A percentile compares a stretch with the other conserved stretches of the same genome.
These are phyloP conservation scores for Leptobrachium leishanense DNA, from an alignment of 2,113 vertebrate species.

Conservation along the genomic window DNA sequence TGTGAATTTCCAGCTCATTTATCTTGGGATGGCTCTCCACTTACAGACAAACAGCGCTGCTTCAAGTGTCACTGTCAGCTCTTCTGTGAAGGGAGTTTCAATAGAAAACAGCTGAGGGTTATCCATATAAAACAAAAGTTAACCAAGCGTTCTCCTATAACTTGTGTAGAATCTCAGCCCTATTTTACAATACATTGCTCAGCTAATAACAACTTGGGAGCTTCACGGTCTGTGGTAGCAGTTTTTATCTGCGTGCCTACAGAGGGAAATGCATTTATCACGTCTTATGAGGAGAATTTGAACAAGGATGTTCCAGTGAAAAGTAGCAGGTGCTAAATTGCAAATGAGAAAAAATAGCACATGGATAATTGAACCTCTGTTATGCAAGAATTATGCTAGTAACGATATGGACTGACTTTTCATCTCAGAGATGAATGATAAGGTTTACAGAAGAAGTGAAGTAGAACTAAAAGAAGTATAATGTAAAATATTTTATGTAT, in stretches of 20 bases:
- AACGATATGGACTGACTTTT: too few species aligned
- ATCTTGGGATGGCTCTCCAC: slow-evolving; percentile 22
- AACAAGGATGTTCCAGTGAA: background rate
- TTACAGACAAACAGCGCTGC: background rate
- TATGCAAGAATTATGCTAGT: too few species aligned
- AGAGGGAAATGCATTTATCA: background rate
- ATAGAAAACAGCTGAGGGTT: slow-evolving; percentile 25
- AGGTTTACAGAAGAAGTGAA: too few species aligned
- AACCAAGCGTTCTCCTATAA: slow-evolving; percentile 4
- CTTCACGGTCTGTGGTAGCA: slow-evolving; percentile 3
- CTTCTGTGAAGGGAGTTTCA: slow-evolving; percentile 6
- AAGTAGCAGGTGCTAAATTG: slow-evolving; percentile 18
- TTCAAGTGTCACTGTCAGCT: slow-evolving; percentile 5
- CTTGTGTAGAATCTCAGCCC: slow-evolving; percentile 13
- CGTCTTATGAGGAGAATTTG: slow-evolving; percentile 1
- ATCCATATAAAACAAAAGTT: slow-evolving; percentile 25
- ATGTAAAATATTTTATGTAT: too few species aligned
- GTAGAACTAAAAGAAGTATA: too few species aligned
- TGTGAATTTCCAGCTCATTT: slow-evolving; percentile 32
- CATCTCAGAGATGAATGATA: too few species aligned
- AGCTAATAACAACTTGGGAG: slow-evolving; percentile 25
- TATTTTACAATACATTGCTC: slow-evolving; percentile 33
- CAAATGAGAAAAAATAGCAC: background rate
- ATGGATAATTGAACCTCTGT: background rate
- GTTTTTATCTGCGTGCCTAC: slow-evolving; percentile 10